Percentiles rank a stretch among this genome's conserved stretches.
Conservation (phyloP, 1,140 invertebrate species). For the Uloborus diversus region DNA sequence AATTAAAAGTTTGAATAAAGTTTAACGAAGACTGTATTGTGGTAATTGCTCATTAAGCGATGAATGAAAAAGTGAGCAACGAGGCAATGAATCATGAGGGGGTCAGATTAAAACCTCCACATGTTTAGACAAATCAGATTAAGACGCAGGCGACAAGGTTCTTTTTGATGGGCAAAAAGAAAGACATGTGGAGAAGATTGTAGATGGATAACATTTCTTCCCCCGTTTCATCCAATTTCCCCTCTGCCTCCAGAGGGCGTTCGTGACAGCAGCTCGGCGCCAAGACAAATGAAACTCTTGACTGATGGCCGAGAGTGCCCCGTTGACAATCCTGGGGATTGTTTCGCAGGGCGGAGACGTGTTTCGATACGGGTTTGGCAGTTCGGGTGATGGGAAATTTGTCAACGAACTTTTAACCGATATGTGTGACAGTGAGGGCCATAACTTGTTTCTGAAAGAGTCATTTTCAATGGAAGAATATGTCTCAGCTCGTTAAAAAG, state of each 20-base stretch:
- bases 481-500: too few relatives aligned
- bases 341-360: neutral
- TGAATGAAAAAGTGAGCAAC: too few relatives aligned
- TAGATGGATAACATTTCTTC: conserved; percentile 23
- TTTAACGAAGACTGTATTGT: too few relatives aligned
- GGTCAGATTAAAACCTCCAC: conserved; percentile 32
- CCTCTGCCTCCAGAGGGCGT: neutral
- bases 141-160: conserved; percentile 20
- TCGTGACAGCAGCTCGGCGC: neutral
- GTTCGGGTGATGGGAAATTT: neutral
- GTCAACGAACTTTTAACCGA: too few relatives aligned
- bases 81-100: conserved; percentile 25
- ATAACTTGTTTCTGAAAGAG: too few relatives aligned
- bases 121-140: conserved; percentile 53
- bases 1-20: too few relatives aligned
- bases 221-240: neutral
- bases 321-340: conserved; percentile 16
- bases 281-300: conserved; percentile 41
- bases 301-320: conserved; percentile 1
- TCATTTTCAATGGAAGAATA: too few relatives aligned
- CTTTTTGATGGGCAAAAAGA: conserved; percentile 3
- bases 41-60: too few relatives aligned
- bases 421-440: too few relatives aligned
- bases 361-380: neutral
- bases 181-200: conserved; percentile 8